phyloP scores from a whole-genome alignment of 1,140 invertebrate species.

The Dufourea novaeangliae region DNA sequence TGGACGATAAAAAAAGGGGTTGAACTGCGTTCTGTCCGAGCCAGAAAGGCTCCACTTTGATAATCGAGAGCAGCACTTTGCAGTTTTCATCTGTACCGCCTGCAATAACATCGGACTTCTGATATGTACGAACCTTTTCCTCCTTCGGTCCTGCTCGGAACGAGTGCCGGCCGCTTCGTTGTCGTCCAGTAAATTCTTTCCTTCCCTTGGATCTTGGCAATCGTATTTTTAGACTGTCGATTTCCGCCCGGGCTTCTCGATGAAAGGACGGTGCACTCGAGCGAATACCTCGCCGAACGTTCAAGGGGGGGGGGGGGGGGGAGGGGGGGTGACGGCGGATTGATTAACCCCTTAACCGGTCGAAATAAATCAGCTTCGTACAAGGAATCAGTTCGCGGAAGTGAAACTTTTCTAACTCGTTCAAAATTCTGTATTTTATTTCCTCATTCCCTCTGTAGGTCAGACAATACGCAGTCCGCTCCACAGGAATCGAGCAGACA shows the following conservation, averaged over 20 bases:
- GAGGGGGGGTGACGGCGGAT: not conserved
- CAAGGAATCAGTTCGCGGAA: too few species aligned
- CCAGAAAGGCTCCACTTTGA: conserved; percentile 26
- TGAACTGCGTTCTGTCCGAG: not conserved
- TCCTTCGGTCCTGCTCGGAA: not conserved
- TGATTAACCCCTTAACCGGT: not conserved
- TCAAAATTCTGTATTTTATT: too few species aligned
- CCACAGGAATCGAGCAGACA: too few species aligned
- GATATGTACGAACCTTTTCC: conserved; percentile 33
- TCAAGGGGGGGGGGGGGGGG: conserved; percentile 5
- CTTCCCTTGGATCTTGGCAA: conserved; percentile 31
- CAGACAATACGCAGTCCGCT: too few species aligned
- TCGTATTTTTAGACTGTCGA: conserved; percentile 45
- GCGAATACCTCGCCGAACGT: not conserved
- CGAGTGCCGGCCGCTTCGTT: not conserved
- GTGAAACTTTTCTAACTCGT: too few species aligned
- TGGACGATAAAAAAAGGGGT: not conserved
- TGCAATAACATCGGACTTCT: conserved; percentile 55
- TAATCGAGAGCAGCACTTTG: conserved; percentile 48
- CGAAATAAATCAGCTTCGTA: too few species aligned
- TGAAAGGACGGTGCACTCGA: conserved; percentile 25
- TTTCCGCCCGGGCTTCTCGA: conserved; percentile 9
- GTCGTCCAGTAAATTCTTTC: conserved; percentile 30
- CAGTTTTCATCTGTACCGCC: conserved; percentile 43
- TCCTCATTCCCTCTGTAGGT: too few species aligned